Evolutionary conservation across 2,888 invertebrate genomes (phyloP).

Genomic region (Chesias legatella): DNA sequence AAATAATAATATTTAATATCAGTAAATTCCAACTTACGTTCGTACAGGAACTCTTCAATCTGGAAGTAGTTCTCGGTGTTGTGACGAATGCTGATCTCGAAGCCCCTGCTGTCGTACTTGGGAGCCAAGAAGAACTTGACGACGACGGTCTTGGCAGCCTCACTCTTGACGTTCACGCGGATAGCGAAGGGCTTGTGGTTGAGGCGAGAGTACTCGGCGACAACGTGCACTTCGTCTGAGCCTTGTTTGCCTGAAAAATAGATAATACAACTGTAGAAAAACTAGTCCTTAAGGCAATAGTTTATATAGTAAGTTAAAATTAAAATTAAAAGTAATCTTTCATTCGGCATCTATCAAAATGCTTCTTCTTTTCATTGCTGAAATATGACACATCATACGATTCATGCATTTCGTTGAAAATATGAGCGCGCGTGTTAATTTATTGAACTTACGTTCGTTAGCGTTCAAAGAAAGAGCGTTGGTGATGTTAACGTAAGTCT

Average conservation of each 20-base stretch:
- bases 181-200: conserved; percentile 86
- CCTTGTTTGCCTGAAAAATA: conserved; percentile 39
- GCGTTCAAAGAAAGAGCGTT: conserved; percentile 27
- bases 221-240: conserved; percentile 61
- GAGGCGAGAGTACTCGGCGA: conserved; percentile 83
- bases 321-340: too few relatives aligned
- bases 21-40: conserved; percentile 29
- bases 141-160: conserved; percentile 70
- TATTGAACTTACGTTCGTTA: conserved; percentile 11
- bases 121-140: conserved; percentile 85
- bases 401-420: too few relatives aligned
- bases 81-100: conserved; percentile 70
- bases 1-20: too few relatives aligned
- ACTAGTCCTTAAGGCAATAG: too few relatives aligned
- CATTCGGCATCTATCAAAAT: too few relatives aligned
- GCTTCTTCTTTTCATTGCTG: too few relatives aligned
- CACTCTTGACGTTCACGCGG: conserved; percentile 80
- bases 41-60: conserved; percentile 77
- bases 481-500: conserved; percentile 82
- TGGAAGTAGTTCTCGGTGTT: conserved; percentile 80
- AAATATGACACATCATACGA: too few relatives aligned
- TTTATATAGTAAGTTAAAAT: too few relatives aligned
- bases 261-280: not conserved
- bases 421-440: too few relatives aligned
- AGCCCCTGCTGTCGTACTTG: conserved; percentile 81